Conservation (phyloP, 2,888 invertebrate genomes). For the Sepiola atlantica region DNA sequence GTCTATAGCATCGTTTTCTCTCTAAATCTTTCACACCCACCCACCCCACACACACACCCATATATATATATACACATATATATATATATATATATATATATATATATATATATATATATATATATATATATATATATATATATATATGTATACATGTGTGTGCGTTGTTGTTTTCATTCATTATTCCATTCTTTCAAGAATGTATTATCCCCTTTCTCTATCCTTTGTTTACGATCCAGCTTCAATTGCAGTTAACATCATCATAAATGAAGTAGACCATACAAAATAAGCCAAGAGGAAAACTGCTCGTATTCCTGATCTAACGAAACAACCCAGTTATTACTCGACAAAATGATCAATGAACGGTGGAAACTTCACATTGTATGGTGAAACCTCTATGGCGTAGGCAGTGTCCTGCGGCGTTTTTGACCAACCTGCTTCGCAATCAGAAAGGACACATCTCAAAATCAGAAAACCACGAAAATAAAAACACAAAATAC, state of each 20-base stretch:
- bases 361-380: not conserved
- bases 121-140: too few relatives aligned
- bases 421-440: not conserved
- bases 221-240: not conserved
- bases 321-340: not conserved
- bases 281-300: not conserved
- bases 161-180: not conserved
- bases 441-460: not conserved
- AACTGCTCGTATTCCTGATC: not conserved
- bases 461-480: not conserved
- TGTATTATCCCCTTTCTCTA: not conserved
- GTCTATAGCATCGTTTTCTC: not conserved
- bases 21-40: not conserved
- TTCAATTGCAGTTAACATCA: conserved; percentile 19
- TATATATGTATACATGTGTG: not conserved
- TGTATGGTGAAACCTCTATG: not conserved
- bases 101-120: too few relatives aligned
- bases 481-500: not conserved
- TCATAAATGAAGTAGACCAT: not conserved
- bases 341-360: not conserved
- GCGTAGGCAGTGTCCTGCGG: not conserved
- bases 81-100: too few relatives aligned
- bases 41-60: too few relatives aligned
- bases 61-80: too few relatives aligned
- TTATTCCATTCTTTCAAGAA: not conserved